Evolutionary conservation across 2,113 vertebrate genomes (phyloP), one percentile per base, ranked within the genome.

Genomic region (Recurvirostra avosetta): DNA sequence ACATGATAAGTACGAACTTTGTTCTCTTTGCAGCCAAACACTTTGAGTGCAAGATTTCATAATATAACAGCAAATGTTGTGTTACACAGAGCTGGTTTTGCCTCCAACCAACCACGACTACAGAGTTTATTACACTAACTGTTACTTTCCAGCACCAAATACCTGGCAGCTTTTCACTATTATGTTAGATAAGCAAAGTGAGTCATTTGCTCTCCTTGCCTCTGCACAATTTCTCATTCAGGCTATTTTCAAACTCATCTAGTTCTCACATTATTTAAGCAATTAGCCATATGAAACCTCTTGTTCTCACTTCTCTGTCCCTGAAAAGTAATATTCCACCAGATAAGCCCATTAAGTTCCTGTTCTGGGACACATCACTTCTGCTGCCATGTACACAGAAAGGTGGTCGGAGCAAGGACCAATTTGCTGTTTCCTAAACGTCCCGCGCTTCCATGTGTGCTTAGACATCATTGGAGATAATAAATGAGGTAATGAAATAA

Each of bases 241-340:
- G 63, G 26, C 52, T 61, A 7, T 92, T 95, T 94, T 80, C 70
- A 84, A 81, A 92, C 62, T 88, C 76, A 53, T 53, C 34, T 53
- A 38, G n/a, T 79, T 92, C 85, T 94, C 73, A 61, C 27, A 87
- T 89, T 71, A 92, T 86, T 92, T 97, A 82, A 92, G 62, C 68
- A 94, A 75, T 85, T 89, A 84, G 43, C 73, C 11, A 32, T 23
- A 59, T 63, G 58, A 83, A 92, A 75, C 34, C 27, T 58, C 65
- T 52, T 72, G 50, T 94, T 94, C 83, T 95, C 52, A 61, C 12
- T 71, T 84, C 40, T 62, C 20, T 49, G 41, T 75, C 45, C 15
- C 45, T 59, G 68, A 52, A 80, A 93, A 50, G 34, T 38, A 86
- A 79, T 74, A 67, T 87, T 85, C 6, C 32, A 91, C 65, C 58